Evolutionary conservation across 2,888 invertebrate genomes (phyloP), one percentile per base, ranked within the genome.

Genomic region (Zelleria hepariella): DNA sequence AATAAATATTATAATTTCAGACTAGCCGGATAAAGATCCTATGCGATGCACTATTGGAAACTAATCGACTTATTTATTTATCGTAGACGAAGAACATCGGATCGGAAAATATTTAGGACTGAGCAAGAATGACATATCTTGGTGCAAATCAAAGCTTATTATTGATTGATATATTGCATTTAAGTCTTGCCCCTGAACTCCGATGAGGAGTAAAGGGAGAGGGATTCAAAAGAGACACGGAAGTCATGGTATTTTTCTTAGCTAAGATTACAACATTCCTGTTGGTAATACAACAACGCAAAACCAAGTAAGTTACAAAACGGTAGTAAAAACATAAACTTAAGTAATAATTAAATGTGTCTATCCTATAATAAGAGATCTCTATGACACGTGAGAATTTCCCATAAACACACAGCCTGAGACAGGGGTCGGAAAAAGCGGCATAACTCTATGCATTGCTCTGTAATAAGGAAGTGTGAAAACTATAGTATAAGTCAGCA

Each of bases 381-480:
- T 42, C 51, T 21, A 51, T 54, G 18, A 54, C 54, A 26, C 26
- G 18, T 54, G 54, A 54, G 54, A 54, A 54, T 24, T 54, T 54
- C 54, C 26, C 54, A 57, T 26, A 49, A 58, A 56, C 20, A n/a
- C 51, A 58, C 56, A 53, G 49, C 20, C 42, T 23, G 47, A 42
- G 21, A 26, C 24, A 27, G 47, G 18, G 26, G 25, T 24, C 51
- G 57, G 20, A 55, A 59, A 60, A 26, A 54, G 18, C n/a, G 7
- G 18, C 24, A 25, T 24, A n/a, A 15, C 18, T 54, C 24, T 10
- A 23, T 21, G 20, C 51, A 26, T 26, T 24, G 54, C 25, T 10
- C 54, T 54, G 24, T 54, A 54, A 62, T 26, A 15, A 60, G 61
- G 62, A 63, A 63, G 62, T 24, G 52, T 25, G 18, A 25, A 58